phyloP scores from a whole-genome alignment of 2,113 vertebrate species.

The Promerops cafer region DNA sequence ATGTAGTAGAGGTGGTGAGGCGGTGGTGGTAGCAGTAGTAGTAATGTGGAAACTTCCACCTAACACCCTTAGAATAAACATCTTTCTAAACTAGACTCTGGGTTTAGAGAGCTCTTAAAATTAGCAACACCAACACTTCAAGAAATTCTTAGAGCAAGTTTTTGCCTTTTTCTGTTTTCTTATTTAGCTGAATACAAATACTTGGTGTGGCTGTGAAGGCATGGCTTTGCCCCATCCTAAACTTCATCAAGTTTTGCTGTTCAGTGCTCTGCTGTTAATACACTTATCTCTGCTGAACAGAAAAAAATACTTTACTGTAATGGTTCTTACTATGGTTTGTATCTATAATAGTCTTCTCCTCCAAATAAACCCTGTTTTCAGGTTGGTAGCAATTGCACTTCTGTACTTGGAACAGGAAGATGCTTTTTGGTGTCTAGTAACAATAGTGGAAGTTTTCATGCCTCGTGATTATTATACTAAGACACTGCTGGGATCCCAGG shows the following conservation, averaged over 20 bases:
- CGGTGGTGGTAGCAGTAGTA: background rate
- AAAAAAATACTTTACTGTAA: background rate
- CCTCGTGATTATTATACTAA: constrained; percentile 98
- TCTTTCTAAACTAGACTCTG: background rate
- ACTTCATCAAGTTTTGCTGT: background rate
- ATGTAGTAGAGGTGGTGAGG: background rate
- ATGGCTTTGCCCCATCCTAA: background rate
- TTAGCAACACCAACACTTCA: background rate
- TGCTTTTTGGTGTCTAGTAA: constrained; percentile 95
- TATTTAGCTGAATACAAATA: background rate
- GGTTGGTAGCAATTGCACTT: constrained; percentile 90
- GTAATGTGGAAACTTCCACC: background rate
- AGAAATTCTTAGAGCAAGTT: background rate
- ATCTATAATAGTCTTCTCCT: background rate
- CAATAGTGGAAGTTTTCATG: constrained; percentile 97
- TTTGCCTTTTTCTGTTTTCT: background rate
- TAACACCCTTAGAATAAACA: background rate
- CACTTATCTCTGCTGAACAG: background rate
- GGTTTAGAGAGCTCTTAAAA: background rate
- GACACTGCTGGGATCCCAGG: constrained; percentile 96
- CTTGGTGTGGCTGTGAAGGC: background rate
- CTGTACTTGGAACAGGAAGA: constrained; percentile 97
- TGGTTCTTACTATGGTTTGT: background rate
- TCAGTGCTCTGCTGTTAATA: background rate
- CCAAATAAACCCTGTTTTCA: constrained; percentile 32